Evolutionary conservation across 2,888 invertebrate genomes (phyloP).

Genomic region (Drosophila neotestacea): DNA sequence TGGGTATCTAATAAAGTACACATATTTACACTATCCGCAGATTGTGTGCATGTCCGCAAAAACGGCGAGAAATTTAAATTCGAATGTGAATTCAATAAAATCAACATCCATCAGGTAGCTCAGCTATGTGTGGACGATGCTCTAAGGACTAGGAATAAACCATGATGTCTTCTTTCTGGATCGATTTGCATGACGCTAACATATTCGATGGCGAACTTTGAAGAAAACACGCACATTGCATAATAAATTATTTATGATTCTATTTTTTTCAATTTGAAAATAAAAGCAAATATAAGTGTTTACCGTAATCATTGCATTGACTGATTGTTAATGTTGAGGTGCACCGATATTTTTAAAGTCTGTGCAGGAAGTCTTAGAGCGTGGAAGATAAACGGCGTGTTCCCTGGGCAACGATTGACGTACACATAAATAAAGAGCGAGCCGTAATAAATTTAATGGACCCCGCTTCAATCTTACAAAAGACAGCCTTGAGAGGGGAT

Average conservation of each 20-base stretch:
- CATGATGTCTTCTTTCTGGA: not conserved
- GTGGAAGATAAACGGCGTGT: slow-evolving; percentile 12
- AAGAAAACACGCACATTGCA: slow-evolving; percentile 13
- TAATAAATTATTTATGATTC: slow-evolving; percentile 56
- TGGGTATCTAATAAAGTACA: not conserved
- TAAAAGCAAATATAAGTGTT: slow-evolving; percentile 46
- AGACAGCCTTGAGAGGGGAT: slow-evolving; percentile 46
- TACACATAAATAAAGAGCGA: slow-evolving; percentile 61
- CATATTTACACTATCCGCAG: not conserved
- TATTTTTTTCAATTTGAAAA: slow-evolving; percentile 18
- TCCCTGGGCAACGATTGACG: slow-evolving; percentile 32
- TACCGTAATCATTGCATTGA: slow-evolving; percentile 55
- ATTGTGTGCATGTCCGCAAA: not conserved
- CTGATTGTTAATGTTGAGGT: slow-evolving; percentile 43
- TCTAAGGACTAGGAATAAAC: slow-evolving; percentile 10
- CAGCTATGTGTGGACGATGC: slow-evolving; percentile 4
- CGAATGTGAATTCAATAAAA: slow-evolving; percentile 43
- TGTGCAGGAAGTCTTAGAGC: slow-evolving; percentile 10
- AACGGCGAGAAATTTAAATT: no score
- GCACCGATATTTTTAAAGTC: slow-evolving; percentile 30
- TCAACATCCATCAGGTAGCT: slow-evolving; percentile 36
- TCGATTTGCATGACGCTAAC: slow-evolving; percentile 51
- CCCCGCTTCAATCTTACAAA: slow-evolving; percentile 5
- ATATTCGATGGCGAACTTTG: slow-evolving; percentile 21
- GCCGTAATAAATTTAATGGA: slow-evolving; percentile 60